These are phyloP conservation scores for Drosophila conformis DNA, from an alignment of 2,888 invertebrate genomes.

Conservation along the genomic window DNA sequence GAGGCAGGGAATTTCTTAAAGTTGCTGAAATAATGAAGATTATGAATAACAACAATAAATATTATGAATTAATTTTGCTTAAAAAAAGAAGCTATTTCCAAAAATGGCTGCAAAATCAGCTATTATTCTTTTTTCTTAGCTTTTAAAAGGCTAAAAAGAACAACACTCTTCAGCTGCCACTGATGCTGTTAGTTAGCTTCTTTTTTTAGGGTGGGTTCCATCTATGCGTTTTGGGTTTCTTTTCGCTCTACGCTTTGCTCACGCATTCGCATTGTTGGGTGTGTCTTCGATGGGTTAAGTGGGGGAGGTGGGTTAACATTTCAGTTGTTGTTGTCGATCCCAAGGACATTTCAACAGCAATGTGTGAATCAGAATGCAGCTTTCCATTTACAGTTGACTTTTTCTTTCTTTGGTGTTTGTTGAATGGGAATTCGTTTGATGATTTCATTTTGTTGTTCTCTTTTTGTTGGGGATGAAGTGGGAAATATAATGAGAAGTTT, in stretches of 20 bases:
- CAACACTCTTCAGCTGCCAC: slow-evolving; percentile 2
- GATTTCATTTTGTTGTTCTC: slow-evolving; percentile 54
- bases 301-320: slow-evolving; percentile 32
- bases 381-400: slow-evolving; percentile 18
- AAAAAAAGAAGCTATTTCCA: background rate
- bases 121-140: background rate
- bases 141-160: background rate
- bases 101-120: background rate
- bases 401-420: slow-evolving; percentile 23
- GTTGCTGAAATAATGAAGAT: background rate
- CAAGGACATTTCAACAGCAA: slow-evolving; percentile 61
- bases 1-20: background rate
- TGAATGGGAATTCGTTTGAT: slow-evolving; percentile 56
- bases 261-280: slow-evolving; percentile 69
- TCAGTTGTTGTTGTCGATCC: slow-evolving; percentile 14
- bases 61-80: background rate
- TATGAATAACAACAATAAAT: too few relatives aligned
- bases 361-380: slow-evolving; percentile 12
- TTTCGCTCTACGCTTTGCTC: slow-evolving; percentile 51
- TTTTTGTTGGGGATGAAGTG: slow-evolving; percentile 17
- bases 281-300: slow-evolving; percentile 45
- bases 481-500: slow-evolving; percentile 17
- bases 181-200: slow-evolving; percentile 4
- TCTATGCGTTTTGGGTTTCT: slow-evolving; percentile 41
- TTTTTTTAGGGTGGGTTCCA: slow-evolving; percentile 55